A percentile compares a stretch with the other conserved stretches of the same genome.
Conservation (phyloP, 35 echinoderm and acorn worm genomes). For the Holothuria glaberrima region DNA sequence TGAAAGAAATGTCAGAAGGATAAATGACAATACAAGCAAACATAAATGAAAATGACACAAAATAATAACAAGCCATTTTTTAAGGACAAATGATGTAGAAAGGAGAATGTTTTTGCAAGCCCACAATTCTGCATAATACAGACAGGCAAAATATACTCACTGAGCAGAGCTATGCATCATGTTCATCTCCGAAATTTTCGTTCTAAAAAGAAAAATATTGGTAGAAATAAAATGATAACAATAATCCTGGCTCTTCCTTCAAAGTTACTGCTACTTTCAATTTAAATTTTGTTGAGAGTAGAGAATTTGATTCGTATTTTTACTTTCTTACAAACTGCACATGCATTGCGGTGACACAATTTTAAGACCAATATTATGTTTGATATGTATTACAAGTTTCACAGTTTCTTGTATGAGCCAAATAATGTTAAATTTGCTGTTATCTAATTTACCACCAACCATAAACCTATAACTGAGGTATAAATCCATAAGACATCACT, state of each 20-base stretch:
- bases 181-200: constrained; percentile 67
- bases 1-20: not conserved
- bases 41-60: not conserved
- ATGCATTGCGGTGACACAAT: no score
- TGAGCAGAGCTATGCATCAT: constrained; percentile 32
- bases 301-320: no score
- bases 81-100: no score
- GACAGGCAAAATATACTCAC: constrained; percentile 54
- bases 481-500: no score
- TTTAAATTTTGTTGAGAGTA: no score
- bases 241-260: no score
- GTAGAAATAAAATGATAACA: not conserved
- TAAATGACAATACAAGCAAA: not conserved
- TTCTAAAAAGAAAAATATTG: constrained; percentile 54
- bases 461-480: no score
- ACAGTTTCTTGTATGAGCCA: not conserved
- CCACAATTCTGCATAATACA: not conserved
- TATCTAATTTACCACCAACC: no score
- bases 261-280: no score
- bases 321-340: no score
- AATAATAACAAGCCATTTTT: not conserved
- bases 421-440: no score
- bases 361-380: no score
- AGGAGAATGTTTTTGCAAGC: not conserved
- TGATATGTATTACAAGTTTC: not conserved